Conservation (phyloP, 2,113 vertebrate genomes). For the Glaucomys volans region DNA sequence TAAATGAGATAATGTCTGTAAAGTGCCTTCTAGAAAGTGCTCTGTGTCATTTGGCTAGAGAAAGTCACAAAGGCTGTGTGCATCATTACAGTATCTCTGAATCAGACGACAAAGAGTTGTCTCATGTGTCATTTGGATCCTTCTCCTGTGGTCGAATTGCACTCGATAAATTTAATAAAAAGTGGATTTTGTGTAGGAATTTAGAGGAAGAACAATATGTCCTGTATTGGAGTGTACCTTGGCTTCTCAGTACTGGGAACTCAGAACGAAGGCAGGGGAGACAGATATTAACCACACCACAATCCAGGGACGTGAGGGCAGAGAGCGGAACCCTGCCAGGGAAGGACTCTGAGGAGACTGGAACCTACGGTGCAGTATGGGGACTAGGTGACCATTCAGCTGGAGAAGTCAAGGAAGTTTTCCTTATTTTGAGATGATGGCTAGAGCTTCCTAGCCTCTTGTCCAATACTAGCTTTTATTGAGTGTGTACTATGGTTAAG, state of each 20-base stretch:
- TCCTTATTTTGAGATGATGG: background rate
- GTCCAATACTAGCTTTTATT: background rate
- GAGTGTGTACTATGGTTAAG: background rate
- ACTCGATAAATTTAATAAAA: no score
- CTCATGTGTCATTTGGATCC: no score
- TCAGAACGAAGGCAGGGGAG: background rate
- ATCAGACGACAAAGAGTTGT: no score
- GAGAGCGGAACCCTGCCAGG: background rate
- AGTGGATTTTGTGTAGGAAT: no score
- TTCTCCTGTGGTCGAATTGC: no score
- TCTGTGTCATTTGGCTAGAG: no score
- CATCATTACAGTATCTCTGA: no score
- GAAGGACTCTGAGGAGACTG: background rate
- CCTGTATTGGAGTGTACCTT: background rate
- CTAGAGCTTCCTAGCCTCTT: background rate
- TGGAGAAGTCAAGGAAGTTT: constrained; percentile 25
- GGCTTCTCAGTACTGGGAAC: background rate
- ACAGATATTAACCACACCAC: background rate
- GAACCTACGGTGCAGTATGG: background rate
- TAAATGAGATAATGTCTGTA: background rate
- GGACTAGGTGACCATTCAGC: background rate
- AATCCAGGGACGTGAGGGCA: background rate
- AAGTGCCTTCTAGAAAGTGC: no score
- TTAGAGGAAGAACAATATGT: no score
- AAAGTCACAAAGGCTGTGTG: no score